Evolutionary conservation across 2,113 vertebrate genomes (phyloP), one percentile per base, ranked within the genome.

Genomic region (Dicrurus megarhynchus): DNA sequence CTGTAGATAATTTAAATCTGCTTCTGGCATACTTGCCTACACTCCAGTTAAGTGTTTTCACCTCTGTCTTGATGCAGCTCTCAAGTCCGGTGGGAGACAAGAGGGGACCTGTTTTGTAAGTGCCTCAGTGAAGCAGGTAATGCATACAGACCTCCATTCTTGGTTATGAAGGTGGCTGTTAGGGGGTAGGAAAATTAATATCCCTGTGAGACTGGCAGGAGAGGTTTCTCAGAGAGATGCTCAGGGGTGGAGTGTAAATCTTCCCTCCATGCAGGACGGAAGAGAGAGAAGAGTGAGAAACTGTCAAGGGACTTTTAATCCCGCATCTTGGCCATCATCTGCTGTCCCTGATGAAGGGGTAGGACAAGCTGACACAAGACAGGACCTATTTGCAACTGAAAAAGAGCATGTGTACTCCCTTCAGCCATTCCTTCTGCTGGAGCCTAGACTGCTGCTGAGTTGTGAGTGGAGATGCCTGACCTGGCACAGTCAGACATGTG

Each of bases 121-220:
- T 30, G 39, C 21, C 44, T 78, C 19, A 33, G 13, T 39, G 39
- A 20, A 35, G 21, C 19, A 68, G 8, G 18, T 17, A 63, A 44
- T 32, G 11, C n/a, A 37, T 5, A 56, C 6, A 67, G 64, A 79
- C 6, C 13, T 55, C 56, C 5, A 8, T 60, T 87, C 47, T 57
- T n/a, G 20, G 9, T 47, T 71, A 47, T 57, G 42, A 67, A 84
- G 17, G 26, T 3, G 24, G 8, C 7, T 28, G 11, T 7, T 39
- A 13, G 1, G 2, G 3, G 8, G 3, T 24, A 41, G 24, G 11
- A n/a, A 78, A 83, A 53, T 35, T 0, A 59, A 39, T n/a, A 63
- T 39, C 26, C 27, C 20, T 28, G 20, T 17, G 11, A 28, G 22
- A 41, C 12, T 56, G 11, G 17, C 16, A 71, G 14, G 8, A 22